A percentile compares a stretch with the other conserved stretches of the same genome.
Conservation (phyloP, 2,888 invertebrate species). For the Yponomeuta evonymella region DNA sequence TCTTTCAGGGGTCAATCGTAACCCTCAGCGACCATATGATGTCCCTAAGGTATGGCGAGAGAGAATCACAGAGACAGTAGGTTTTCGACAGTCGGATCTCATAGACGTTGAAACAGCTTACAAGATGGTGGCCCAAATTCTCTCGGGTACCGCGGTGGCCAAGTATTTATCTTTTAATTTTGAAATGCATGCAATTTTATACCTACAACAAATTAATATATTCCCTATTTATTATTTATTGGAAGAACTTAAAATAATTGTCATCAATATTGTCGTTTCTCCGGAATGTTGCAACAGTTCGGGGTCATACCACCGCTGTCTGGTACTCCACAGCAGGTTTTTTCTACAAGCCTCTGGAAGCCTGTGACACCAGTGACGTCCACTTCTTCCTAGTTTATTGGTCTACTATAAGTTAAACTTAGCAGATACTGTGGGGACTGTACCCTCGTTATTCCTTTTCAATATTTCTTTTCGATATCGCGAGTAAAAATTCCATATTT, state of each 20-base stretch:
- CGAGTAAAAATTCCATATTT: too few relatives aligned
- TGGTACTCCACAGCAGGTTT: too few relatives aligned
- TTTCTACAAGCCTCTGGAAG: too few relatives aligned
- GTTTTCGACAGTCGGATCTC: constrained; percentile 44
- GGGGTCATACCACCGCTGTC: too few relatives aligned
- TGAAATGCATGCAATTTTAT: not conserved
- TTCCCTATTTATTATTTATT: constrained; percentile 40
- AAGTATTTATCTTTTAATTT: constrained; percentile 48
- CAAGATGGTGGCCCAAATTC: constrained; percentile 58
- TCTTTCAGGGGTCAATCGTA: constrained; percentile 9
- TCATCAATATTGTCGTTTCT: too few relatives aligned
- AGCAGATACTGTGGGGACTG: too few relatives aligned
- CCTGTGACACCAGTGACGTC: too few relatives aligned
- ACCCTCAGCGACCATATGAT: not conserved
- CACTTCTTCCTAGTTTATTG: too few relatives aligned
- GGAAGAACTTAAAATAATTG: constrained; percentile 22
- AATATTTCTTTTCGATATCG: too few relatives aligned
- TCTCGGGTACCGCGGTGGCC: constrained; percentile 82
- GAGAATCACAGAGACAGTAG: constrained; percentile 38
- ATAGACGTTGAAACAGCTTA: constrained; percentile 25
- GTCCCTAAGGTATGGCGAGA: not conserved
- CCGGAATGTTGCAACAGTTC: too few relatives aligned
- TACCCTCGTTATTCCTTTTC: too few relatives aligned
- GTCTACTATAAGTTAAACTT: too few relatives aligned
- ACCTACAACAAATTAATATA: constrained; percentile 6